Percentiles rank a stretch among this genome's conserved stretches.
Conservation (phyloP, 2,888 invertebrate species). For the Lissonota sp. region DNA sequence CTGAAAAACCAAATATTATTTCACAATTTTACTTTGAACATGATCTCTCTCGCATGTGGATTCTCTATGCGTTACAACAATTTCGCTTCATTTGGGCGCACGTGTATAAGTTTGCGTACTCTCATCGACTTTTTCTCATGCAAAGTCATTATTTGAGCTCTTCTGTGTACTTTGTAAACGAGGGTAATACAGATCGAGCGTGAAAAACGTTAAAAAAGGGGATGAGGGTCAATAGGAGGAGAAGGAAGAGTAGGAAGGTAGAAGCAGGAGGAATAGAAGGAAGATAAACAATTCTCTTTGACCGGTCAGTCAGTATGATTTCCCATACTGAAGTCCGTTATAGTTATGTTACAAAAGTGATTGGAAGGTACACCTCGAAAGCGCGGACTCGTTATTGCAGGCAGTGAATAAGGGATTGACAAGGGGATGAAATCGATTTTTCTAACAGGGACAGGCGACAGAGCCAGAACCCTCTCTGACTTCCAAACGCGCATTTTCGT, state of each 20-base stretch:
- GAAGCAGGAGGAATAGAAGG: constrained; percentile 13
- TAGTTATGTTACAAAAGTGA: constrained; percentile 58
- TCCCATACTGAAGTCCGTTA: constrained; percentile 40
- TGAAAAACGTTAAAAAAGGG: not conserved
- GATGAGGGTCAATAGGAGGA: constrained; percentile 15
- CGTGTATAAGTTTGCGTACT: no score
- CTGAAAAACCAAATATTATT: no score
- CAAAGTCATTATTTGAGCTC: constrained; percentile 22
- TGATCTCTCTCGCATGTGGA: no score
- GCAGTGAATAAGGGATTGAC: not conserved
- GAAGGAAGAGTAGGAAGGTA: constrained; percentile 7
- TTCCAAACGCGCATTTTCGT: not conserved
- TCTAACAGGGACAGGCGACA: constrained; percentile 51
- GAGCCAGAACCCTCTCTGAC: constrained; percentile 18
- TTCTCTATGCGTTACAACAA: no score
- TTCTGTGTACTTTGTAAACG: constrained; percentile 44
- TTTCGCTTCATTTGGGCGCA: no score
- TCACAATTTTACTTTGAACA: no score
- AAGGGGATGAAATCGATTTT: constrained; percentile 55
- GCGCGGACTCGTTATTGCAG: not conserved
- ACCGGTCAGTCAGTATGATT: constrained; percentile 49
- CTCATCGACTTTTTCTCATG: no score
- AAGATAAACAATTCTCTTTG: constrained; percentile 35
- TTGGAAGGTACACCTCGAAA: constrained; percentile 45
- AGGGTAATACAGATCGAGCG: constrained; percentile 28